Evolutionary conservation across 2,113 vertebrate species (phyloP).

Genomic region (Zosterops japonicus): DNA sequence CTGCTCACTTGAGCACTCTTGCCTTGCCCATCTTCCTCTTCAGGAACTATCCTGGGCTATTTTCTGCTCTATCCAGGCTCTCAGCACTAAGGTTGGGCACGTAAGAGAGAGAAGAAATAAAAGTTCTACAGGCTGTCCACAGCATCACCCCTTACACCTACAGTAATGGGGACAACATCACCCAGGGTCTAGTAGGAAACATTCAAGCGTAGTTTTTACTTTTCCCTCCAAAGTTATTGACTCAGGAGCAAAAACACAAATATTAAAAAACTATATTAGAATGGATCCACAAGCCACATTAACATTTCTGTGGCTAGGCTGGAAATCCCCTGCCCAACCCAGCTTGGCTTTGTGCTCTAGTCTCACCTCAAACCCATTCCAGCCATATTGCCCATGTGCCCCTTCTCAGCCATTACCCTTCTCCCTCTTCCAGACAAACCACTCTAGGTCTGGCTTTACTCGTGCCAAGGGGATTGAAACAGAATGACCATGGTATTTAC

Average conservation of each 20-base stretch:
- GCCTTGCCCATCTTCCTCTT: not conserved
- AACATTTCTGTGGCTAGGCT: not conserved
- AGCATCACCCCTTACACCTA: not conserved
- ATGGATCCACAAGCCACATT: not conserved
- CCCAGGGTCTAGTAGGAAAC: not conserved
- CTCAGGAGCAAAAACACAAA: not conserved
- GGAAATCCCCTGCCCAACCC: not conserved
- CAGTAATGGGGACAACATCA: not conserved
- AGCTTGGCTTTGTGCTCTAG: not conserved
- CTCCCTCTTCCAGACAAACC: not conserved
- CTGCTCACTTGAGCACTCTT: not conserved
- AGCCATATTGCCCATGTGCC: rapidly evolving
- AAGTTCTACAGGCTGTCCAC: not conserved
- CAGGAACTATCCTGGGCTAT: not conserved
- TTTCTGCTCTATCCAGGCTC: not conserved
- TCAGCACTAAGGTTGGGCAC: not conserved
- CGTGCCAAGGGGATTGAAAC: not conserved
- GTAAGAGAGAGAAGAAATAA: not conserved
- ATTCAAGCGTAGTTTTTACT: not conserved
- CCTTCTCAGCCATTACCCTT: not conserved
- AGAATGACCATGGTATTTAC: not conserved
- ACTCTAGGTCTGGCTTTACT: not conserved
- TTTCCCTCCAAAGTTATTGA: not conserved
- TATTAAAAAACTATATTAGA: not conserved
- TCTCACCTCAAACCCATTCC: not conserved